These are phyloP conservation scores for Melanogrammus aeglefinus DNA, from an alignment of 2,797 vertebrate genomes.

Conservation along the genomic window DNA sequence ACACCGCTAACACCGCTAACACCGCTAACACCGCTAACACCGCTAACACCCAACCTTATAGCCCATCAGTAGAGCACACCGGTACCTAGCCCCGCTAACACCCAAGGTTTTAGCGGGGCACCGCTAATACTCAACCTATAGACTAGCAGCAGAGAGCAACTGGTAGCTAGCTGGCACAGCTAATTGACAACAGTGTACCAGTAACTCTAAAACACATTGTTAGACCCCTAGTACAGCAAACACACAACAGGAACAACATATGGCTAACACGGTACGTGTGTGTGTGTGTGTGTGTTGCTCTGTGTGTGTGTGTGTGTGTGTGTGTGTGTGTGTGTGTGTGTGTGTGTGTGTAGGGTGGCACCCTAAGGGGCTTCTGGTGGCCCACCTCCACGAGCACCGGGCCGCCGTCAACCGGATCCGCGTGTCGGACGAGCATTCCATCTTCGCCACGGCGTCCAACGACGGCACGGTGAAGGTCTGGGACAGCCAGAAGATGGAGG, in stretches of 20 bases:
- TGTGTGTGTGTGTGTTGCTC: neutral
- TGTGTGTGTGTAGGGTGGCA: constrained; percentile 82
- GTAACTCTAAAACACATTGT: neutral
- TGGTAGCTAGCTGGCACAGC: constrained; percentile 65
- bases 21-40: neutral
- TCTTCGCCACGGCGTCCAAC: constrained; percentile 96
- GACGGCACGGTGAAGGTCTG: constrained; percentile 97
- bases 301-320: constrained; percentile 1
- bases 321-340: constrained; percentile 19
- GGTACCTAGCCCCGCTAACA: constrained; percentile 64
- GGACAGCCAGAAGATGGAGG: constrained; percentile 99
- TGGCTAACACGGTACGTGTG: neutral
- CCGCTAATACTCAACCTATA: no score
- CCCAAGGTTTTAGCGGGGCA: no score
- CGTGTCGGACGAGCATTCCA: constrained; percentile 94
- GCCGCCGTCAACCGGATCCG: constrained; percentile 91
- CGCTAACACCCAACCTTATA: neutral
- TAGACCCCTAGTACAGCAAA: neutral
- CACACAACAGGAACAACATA: neutral
- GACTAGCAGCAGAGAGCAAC: constrained; percentile 75
- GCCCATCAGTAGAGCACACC: constrained; percentile 76
- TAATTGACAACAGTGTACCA: neutral
- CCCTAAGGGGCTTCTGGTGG: constrained; percentile 92
- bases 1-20: neutral
- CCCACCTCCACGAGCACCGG: constrained; percentile 96